phyloP scores from a whole-genome alignment of 1,140 invertebrate species.

The Leptestheria dahalacensis region DNA sequence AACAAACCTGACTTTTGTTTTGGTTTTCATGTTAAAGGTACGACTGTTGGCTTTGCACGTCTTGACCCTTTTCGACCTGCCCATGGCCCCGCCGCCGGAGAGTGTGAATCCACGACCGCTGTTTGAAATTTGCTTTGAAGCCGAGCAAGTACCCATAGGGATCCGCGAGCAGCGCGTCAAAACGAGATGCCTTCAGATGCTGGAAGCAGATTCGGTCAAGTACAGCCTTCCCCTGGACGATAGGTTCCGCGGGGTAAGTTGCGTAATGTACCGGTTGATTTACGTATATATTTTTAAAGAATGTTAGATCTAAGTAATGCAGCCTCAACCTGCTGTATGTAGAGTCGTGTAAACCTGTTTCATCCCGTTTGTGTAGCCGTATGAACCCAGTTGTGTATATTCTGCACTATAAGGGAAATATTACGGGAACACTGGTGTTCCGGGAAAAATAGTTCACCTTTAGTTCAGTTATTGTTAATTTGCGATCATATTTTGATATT shows the following conservation, averaged over 20 bases:
- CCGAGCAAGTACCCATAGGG: constrained; percentile 46
- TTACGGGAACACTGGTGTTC: too few relatives aligned
- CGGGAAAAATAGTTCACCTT: too few relatives aligned
- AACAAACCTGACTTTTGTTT: too few relatives aligned
- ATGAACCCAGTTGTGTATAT: too few relatives aligned
- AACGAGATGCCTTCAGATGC: constrained; percentile 50
- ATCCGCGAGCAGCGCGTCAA: constrained; percentile 64
- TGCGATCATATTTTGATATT: too few relatives aligned
- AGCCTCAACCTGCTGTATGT: too few relatives aligned
- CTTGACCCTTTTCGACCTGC: constrained; percentile 47
- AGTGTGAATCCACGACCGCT: constrained; percentile 31
- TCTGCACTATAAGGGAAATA: too few relatives aligned
- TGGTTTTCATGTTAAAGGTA: constrained; percentile 34
- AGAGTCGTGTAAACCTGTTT: too few relatives aligned
- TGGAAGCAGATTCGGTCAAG: constrained; percentile 35
- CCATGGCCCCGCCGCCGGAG: constrained; percentile 23
- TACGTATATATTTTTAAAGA: too few relatives aligned
- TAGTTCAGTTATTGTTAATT: too few relatives aligned
- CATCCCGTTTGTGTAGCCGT: too few relatives aligned
- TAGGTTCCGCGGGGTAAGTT: constrained; percentile 11
- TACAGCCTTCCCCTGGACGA: constrained; percentile 20
- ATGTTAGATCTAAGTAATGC: too few relatives aligned
- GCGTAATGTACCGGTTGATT: neutral
- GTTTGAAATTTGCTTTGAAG: constrained; percentile 48
- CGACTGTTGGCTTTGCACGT: constrained; percentile 51